A percentile compares a stretch with the other conserved stretches of the same genome.
Conservation (phyloP, 2,888 invertebrate species). For the Drosophila phalerata region DNA sequence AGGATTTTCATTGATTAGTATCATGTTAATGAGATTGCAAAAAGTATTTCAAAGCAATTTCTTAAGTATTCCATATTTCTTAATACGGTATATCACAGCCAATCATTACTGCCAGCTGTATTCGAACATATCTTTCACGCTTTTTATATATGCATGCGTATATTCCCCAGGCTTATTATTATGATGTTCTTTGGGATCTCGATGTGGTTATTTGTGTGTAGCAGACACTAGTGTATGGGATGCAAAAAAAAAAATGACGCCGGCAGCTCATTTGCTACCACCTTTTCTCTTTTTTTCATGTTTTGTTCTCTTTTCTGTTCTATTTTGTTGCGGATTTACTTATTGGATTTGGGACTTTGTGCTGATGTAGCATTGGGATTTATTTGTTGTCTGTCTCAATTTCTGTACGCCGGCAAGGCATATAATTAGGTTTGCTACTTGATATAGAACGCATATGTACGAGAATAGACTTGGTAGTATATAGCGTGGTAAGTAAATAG, state of each 20-base stretch:
- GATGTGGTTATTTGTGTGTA: conserved; percentile 3
- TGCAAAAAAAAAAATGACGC: conserved; percentile 35
- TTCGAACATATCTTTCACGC: conserved; percentile 33
- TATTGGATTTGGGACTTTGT: conserved; percentile 80
- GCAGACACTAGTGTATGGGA: background rate
- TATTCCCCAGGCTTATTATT: conserved; percentile 69
- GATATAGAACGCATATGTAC: conserved; percentile 35
- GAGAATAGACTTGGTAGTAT: background rate
- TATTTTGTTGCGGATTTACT: conserved; percentile 62
- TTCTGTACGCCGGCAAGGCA: conserved; percentile 33
- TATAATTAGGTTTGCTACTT: conserved; percentile 73
- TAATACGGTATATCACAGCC: conserved; percentile 16
- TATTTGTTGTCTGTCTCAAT: conserved; percentile 45
- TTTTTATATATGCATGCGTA: conserved; percentile 24
- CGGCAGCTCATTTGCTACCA: conserved; percentile 41
- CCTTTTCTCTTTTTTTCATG: conserved; percentile 5
- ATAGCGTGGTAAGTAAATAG: conserved; percentile 19
- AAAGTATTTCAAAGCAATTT: background rate
- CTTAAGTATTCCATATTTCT: background rate
- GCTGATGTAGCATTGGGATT: conserved; percentile 78
- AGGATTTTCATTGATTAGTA: background rate
- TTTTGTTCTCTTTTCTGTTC: conserved; percentile 23
- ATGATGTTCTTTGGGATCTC: conserved; percentile 55
- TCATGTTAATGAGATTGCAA: background rate
- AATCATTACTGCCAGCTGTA: background rate